Evolutionary conservation across 2,888 invertebrate species (phyloP).

Genomic region (Dioctria rufipes): DNA sequence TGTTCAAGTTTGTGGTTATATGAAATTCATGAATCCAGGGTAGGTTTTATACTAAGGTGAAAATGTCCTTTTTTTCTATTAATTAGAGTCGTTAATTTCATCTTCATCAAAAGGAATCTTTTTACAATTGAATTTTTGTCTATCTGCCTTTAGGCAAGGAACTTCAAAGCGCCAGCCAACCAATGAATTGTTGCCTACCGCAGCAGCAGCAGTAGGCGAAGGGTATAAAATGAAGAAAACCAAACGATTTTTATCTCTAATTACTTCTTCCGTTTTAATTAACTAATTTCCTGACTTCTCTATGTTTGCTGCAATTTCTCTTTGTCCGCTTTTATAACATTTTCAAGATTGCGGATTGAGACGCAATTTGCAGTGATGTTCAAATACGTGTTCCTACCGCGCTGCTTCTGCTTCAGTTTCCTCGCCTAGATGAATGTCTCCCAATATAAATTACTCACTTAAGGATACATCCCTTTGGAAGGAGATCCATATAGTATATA

Average conservation of each 20-base stretch:
- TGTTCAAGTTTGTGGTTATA: slow-evolving; percentile 19
- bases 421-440: slow-evolving; percentile 55
- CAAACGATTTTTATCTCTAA: slow-evolving; percentile 45
- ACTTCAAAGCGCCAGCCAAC: not conserved
- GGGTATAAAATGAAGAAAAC: not conserved
- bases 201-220: too few relatives aligned
- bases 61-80: not conserved
- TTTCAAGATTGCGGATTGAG: slow-evolving; percentile 54
- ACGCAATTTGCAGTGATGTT: slow-evolving; percentile 59
- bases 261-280: slow-evolving; percentile 58
- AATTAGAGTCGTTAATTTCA: too few relatives aligned
- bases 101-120: too few relatives aligned
- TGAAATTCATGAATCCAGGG: not conserved
- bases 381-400: slow-evolving; percentile 51
- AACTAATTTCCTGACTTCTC: slow-evolving; percentile 53
- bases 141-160: not conserved
- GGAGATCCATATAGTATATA: slow-evolving; percentile 36
- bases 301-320: slow-evolving; percentile 43
- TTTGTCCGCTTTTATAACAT: slow-evolving; percentile 47
- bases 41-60: not conserved
- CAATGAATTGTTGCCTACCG: too few relatives aligned
- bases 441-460: slow-evolving; percentile 60
- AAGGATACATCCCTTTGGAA: slow-evolving; percentile 57
- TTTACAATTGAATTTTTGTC: too few relatives aligned
- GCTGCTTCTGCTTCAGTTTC: slow-evolving; percentile 28